Percentiles rank a stretch among this genome's conserved stretches.
These are phyloP conservation scores for Oceanodroma leucorhoa DNA, from an alignment of 2,797 vertebrate species.

Conservation along the genomic window DNA sequence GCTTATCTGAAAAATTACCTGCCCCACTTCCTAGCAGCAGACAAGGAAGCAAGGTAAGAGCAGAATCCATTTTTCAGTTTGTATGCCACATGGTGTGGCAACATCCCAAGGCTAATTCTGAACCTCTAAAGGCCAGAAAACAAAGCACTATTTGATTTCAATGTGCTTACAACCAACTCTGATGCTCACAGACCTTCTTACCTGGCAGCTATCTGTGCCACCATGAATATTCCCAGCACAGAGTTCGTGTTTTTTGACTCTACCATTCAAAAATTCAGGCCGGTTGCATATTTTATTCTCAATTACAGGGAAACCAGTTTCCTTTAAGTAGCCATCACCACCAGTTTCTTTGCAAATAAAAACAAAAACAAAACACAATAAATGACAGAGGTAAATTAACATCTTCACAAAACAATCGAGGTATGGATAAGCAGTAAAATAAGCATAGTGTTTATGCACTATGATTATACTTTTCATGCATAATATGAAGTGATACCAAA, in stretches of 20 bases:
- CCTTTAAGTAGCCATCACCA: conserved; percentile 84
- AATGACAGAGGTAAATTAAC: not conserved
- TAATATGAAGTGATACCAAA: not conserved
- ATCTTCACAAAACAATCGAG: not conserved
- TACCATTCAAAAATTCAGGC: conserved; percentile 79
- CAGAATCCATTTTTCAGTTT: not conserved
- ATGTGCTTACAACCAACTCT: fast-evolving
- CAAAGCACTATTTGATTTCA: not conserved
- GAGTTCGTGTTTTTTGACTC: conserved; percentile 83
- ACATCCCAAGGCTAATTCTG: not conserved
- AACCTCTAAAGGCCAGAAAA: not conserved
- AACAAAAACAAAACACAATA: not conserved
- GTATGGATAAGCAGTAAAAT: not conserved
- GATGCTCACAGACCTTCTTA: conserved; percentile 53
- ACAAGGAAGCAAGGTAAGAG: not conserved
- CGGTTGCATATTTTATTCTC: conserved; percentile 95
- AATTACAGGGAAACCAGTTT: conserved; percentile 91
- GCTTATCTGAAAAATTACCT: not conserved
- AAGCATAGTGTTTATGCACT: not conserved
- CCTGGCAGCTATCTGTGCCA: conserved; percentile 92
- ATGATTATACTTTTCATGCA: not conserved
- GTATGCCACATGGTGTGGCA: fast-evolving
- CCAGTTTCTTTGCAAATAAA: conserved; percentile 77
- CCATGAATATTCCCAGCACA: conserved; percentile 91
- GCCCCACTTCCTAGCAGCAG: not conserved